phyloP scores from a whole-genome alignment of 2,888 invertebrate species.

The Craniophora ligustri region DNA sequence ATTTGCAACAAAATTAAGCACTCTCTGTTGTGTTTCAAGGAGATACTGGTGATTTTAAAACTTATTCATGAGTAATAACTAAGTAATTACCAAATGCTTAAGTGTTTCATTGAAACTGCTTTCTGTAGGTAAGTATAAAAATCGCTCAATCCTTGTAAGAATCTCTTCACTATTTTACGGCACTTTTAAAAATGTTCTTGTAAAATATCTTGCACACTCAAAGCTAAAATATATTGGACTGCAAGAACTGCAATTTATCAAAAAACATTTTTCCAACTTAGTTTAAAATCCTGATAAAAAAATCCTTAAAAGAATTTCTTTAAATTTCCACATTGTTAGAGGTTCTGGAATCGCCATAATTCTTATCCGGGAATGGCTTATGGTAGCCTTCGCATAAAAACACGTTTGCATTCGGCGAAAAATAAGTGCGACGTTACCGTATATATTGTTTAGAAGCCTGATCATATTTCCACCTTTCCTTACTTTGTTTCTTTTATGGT shows the following conservation, averaged over 20 bases:
- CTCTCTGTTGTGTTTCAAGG: too few relatives aligned
- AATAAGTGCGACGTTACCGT: constrained; percentile 25
- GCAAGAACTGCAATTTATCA: constrained; percentile 38
- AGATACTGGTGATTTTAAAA: neutral
- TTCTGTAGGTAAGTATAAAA: too few relatives aligned
- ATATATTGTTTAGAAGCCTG: constrained; percentile 32
- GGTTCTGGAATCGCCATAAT: constrained; percentile 21
- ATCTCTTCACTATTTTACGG: constrained; percentile 16
- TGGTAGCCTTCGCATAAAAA: constrained; percentile 36
- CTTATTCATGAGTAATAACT: neutral
- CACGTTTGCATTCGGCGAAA: constrained; percentile 28
- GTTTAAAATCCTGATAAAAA: constrained; percentile 30
- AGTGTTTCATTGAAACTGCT: neutral
- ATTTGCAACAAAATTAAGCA: too few relatives aligned
- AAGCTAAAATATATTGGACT: constrained; percentile 35
- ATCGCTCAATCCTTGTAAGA: too few relatives aligned
- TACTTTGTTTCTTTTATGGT: constrained; percentile 36
- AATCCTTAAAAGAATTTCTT: constrained; percentile 11
- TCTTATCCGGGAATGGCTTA: constrained; percentile 30
- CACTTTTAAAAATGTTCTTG: constrained; percentile 32
- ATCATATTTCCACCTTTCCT: constrained; percentile 32
- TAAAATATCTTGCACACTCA: constrained; percentile 26
- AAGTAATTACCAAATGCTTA: neutral
- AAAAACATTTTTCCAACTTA: constrained; percentile 21
- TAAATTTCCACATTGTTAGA: constrained; percentile 20